Evolutionary conservation across 2,888 invertebrate genomes (phyloP).

Genomic region (Coenonympha glycerion): DNA sequence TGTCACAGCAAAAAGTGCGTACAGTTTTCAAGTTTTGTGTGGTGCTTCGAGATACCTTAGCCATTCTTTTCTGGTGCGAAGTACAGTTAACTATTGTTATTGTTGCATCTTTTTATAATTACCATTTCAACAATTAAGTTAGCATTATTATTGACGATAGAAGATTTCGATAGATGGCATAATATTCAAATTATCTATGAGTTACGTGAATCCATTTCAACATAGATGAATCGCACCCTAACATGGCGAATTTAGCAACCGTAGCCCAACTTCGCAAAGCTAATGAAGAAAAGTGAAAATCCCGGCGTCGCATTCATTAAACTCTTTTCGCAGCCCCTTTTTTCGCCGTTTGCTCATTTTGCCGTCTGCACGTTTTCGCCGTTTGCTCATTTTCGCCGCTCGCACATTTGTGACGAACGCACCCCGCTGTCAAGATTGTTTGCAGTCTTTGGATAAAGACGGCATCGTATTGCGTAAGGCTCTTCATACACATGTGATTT

Average conservation of each 20-base stretch:
- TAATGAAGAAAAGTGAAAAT: constrained; percentile 13
- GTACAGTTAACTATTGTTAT: too few relatives aligned
- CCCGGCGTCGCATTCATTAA: constrained; percentile 25
- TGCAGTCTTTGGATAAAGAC: constrained; percentile 32
- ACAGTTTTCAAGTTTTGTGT: too few relatives aligned
- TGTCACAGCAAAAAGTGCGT: too few relatives aligned
- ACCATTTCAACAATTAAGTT: too few relatives aligned
- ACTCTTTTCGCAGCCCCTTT: constrained; percentile 27
- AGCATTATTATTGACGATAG: too few relatives aligned
- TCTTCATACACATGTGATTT: not conserved
- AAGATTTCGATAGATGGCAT: too few relatives aligned
- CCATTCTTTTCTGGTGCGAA: too few relatives aligned
- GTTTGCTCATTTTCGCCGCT: constrained; percentile 24
- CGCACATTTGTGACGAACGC: constrained; percentile 25
- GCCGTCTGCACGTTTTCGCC: constrained; percentile 24
- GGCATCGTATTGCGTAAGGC: not conserved
- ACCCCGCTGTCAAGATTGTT: constrained; percentile 35
- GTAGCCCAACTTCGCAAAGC: not conserved
- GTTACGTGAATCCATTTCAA: too few relatives aligned
- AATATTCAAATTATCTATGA: too few relatives aligned
- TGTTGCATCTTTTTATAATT: too few relatives aligned
- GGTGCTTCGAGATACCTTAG: too few relatives aligned
- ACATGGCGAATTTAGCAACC: not conserved
- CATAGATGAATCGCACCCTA: too few relatives aligned
- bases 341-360: constrained; percentile 26